Evolutionary conservation across 2,888 invertebrate genomes (phyloP).

Genomic region (Aporophyla nigra): DNA sequence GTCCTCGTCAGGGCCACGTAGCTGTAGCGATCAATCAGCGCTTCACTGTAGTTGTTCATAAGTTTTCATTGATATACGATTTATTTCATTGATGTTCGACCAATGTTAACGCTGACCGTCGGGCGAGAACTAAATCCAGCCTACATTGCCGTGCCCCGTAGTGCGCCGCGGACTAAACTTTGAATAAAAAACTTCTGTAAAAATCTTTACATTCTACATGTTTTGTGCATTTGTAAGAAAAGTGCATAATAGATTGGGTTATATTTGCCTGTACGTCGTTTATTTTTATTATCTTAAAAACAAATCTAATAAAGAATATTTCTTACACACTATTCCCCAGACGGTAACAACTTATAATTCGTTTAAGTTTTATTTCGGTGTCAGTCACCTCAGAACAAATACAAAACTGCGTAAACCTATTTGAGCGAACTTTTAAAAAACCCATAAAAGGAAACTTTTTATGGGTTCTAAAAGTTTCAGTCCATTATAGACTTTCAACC

Average conservation of each 20-base stretch:
- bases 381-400: slow-evolving; percentile 53
- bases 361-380: slow-evolving; percentile 22
- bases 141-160: background rate
- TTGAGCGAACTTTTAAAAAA: slow-evolving; percentile 44
- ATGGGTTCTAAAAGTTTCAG: slow-evolving; percentile 49
- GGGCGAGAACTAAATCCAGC: no score
- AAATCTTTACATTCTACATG: background rate
- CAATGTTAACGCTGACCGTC: no score
- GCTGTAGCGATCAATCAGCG: no score
- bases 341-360: slow-evolving; percentile 23
- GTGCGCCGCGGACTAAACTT: no score
- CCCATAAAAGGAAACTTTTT: slow-evolving; percentile 60
- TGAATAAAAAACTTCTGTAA: background rate
- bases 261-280: background rate
- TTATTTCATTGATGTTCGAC: no score
- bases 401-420: slow-evolving; percentile 37
- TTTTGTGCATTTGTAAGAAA: background rate
- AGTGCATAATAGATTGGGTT: background rate
- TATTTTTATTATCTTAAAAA: background rate
- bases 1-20: no score
- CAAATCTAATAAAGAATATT: slow-evolving; percentile 10
- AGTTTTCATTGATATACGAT: no score
- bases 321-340: slow-evolving; percentile 10
- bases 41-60: no score
- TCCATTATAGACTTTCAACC: slow-evolving; percentile 44